Base-by-base conservation (phyloP, 2,113 vertebrate genomes). In the Mus spicilegus region DNA sequence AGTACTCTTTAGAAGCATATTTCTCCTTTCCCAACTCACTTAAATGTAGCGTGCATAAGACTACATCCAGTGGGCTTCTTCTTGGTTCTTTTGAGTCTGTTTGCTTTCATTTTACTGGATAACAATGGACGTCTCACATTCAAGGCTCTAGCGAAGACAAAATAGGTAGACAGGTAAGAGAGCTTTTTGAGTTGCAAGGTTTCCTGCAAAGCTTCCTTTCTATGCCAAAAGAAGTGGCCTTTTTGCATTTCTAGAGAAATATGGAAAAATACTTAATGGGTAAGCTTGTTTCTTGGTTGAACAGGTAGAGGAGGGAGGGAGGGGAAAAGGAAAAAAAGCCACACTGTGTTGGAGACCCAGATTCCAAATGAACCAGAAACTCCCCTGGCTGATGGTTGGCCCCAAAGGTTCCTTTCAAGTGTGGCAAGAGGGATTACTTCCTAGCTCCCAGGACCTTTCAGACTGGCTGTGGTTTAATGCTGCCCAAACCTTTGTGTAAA, bases 261-360 rank as follows among this genome's bases (percentile, higher is more conserved):
- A 4, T 98, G 97, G 97, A 97, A 97, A 98, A 97, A 92, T 97
- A 98, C 97, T 97, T 97, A 95, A 96, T 98, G 94, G 91, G 49
- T 96, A 73, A 90, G 90, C 80, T 96, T 95, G 85, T 89, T 94
- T 96, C 80, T 81, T 95, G 67, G 70, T 96, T 94, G 91, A 96
- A 95, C 61, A 96, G 94, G 93, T 97, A 92, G 46, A 49, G n/a
- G 30, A 1, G 7, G 3, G 20, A 39, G 67, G 22, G 24, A 72
- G 49, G 58, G 76, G 30, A 69, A 51, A 69, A n/a, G 54, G 72
- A n/a, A 56, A 75, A 98, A 97, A 95, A 87, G 84, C 92, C 85
- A 69, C 76, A 92, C 91, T 97, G 90, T 97, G 82, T 82, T 90
- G 61, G 90, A 93, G 85, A 93, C 93, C 82, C 93, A 96, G 95